Conservation (phyloP, 2,113 vertebrate genomes). For the Tachycineta bicolor region DNA sequence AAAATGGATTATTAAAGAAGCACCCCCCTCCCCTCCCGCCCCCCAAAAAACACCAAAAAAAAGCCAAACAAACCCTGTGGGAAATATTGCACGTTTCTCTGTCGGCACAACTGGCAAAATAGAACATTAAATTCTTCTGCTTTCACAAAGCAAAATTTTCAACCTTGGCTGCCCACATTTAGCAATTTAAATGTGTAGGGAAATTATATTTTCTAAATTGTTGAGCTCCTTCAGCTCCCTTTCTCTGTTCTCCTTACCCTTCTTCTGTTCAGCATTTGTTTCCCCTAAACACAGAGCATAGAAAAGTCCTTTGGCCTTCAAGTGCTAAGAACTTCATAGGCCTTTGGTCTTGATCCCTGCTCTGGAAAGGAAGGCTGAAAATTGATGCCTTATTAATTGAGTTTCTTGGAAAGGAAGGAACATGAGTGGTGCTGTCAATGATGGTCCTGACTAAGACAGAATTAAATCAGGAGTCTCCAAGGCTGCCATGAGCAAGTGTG, state of each 20-base stretch:
- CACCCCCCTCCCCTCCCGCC: too few species aligned
- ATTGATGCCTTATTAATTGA: not conserved
- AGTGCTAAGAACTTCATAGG: not conserved
- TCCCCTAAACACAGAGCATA: not conserved
- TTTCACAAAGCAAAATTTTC: not conserved
- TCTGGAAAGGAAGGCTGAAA: not conserved
- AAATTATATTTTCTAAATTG: not conserved
- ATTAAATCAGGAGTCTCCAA: not conserved
- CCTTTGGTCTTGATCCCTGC: not conserved
- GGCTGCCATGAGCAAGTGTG: not conserved
- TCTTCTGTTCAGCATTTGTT: not conserved
- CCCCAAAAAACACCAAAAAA: not conserved
- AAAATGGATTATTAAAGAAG: conserved; percentile 16
- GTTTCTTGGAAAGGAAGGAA: not conserved
- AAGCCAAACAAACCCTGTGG: not conserved
- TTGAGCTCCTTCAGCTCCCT: not conserved
- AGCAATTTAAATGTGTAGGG: not conserved
- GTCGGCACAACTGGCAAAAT: not conserved
- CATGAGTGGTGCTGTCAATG: not conserved
- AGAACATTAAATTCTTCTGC: not conserved
- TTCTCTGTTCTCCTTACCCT: not conserved
- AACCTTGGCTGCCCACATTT: not conserved
- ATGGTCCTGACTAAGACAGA: not conserved
- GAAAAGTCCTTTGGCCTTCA: not conserved
- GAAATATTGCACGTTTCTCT: not conserved